phyloP scores from a whole-genome alignment of 1,140 invertebrate species.

The Mactra quadrangularis region DNA sequence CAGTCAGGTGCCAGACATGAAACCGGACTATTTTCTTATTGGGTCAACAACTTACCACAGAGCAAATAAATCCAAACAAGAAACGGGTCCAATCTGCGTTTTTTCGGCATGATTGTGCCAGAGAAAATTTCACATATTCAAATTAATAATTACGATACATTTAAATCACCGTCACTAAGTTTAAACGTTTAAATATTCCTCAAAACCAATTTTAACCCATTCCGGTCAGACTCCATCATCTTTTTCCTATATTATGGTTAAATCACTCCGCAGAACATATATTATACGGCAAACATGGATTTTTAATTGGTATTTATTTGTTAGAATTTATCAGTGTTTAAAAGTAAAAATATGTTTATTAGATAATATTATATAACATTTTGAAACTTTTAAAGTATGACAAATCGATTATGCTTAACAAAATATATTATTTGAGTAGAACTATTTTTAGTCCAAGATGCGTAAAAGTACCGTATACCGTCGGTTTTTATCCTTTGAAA shows the following conservation, averaged over 20 bases:
- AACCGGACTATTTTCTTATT: constrained; percentile 29
- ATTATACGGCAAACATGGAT: constrained; percentile 19
- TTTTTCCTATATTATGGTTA: constrained; percentile 48
- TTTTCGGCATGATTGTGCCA: constrained; percentile 28
- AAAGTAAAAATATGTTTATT: no score
- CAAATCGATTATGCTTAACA: no score
- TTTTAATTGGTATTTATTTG: no score
- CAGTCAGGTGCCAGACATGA: neutral
- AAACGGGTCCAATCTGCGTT: constrained; percentile 52
- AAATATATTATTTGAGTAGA: no score
- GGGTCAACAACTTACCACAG: constrained; percentile 49
- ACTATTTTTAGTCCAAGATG: constrained; percentile 20
- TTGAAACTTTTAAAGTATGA: no score
- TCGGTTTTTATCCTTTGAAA: constrained; percentile 4
- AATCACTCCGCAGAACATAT: constrained; percentile 44
- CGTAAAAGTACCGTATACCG: neutral
- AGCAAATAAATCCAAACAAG: constrained; percentile 47
- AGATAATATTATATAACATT: no score
- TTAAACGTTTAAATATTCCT: neutral
- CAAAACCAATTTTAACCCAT: neutral
- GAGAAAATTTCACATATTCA: neutral
- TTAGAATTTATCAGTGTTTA: no score
- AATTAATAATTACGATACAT: no score
- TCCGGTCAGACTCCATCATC: constrained; percentile 56
- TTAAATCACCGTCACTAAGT: no score